Evolutionary conservation across 2,113 vertebrate species (phyloP).

Genomic region (Todiramphus chloris): DNA sequence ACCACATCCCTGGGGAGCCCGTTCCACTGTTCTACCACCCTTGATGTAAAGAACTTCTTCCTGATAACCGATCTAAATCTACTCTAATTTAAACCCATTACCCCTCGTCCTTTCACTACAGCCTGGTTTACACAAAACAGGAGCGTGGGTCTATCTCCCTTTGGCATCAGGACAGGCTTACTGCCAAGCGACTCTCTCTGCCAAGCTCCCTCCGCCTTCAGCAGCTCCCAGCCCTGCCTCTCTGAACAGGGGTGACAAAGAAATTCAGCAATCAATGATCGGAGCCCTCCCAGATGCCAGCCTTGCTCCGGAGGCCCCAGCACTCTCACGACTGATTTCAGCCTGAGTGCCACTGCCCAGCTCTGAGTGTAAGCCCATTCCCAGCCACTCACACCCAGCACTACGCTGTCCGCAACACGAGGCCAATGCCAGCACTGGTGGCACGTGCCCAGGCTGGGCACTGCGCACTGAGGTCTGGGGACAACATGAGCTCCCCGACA

Average conservation of each 20-base stretch:
- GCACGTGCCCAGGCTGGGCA: neutral
- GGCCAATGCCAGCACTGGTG: rapidly evolving
- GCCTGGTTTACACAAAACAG: too few relatives aligned
- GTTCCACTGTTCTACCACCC: too few relatives aligned
- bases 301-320: rapidly evolving
- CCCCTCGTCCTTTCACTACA: too few relatives aligned
- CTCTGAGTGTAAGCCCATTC: neutral
- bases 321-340: rapidly evolving
- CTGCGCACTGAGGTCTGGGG: rapidly evolving
- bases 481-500: neutral
- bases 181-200: neutral
- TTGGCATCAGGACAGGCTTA: rapidly evolving
- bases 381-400: rapidly evolving
- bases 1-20: too few relatives aligned
- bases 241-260: rapidly evolving
- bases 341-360: rapidly evolving
- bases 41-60: too few relatives aligned
- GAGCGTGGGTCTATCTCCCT: too few relatives aligned
- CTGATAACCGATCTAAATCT: too few relatives aligned
- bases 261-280: neutral
- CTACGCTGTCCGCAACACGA: rapidly evolving
- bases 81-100: too few relatives aligned
- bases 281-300: rapidly evolving
- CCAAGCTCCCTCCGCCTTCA: neutral
- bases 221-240: neutral